A percentile compares a stretch with the other conserved stretches of the same genome.
These are phyloP conservation scores for Phalacrocorax pelagicus DNA, from an alignment of 2,113 vertebrate genomes.

Conservation along the genomic window DNA sequence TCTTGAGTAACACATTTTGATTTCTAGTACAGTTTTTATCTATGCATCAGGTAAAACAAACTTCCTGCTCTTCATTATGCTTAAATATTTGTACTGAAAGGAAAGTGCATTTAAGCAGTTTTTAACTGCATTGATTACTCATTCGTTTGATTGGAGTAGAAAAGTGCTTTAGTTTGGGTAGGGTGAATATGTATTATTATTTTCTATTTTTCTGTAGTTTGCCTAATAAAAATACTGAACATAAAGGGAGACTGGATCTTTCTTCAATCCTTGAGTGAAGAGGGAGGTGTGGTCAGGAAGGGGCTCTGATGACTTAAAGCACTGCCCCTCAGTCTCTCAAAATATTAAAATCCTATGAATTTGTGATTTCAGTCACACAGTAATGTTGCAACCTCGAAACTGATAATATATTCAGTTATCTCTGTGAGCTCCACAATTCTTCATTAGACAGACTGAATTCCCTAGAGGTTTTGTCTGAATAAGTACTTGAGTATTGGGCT, in stretches of 20 bases:
- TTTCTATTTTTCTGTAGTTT: neutral
- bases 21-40: neutral
- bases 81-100: conserved; percentile 4
- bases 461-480: neutral
- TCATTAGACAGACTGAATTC: neutral
- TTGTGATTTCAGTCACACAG: neutral
- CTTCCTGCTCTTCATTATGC: neutral
- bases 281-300: neutral
- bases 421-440: neutral
- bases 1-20: neutral
- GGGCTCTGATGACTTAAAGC: neutral
- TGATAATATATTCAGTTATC: neutral
- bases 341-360: neutral
- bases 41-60: neutral
- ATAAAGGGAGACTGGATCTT: neutral
- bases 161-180: neutral
- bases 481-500: neutral
- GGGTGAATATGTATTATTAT: neutral
- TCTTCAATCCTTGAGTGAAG: neutral
- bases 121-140: neutral
- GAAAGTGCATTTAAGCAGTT: neutral
- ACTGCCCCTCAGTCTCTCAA: neutral
- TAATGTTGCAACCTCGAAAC: neutral
- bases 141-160: neutral
- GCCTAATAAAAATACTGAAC: neutral